phyloP scores from a whole-genome alignment of 1,140 invertebrate genomes.

The Gonioctena quinquepunctata region DNA sequence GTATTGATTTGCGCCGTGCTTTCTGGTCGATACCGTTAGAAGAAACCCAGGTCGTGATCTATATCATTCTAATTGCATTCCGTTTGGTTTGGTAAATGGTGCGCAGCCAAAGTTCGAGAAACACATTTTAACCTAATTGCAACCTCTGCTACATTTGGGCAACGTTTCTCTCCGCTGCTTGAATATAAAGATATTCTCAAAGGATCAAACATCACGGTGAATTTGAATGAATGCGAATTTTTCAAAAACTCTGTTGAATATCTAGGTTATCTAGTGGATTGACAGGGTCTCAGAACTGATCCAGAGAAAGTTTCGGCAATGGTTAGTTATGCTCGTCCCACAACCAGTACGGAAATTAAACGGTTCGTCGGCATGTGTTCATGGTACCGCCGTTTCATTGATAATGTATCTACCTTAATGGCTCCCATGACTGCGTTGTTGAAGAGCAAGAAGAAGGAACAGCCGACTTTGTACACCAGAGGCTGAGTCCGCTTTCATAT shows the following conservation, averaged over 20 bases:
- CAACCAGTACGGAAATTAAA: slow-evolving; percentile 41
- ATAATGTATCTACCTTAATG: slow-evolving; percentile 48
- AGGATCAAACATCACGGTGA: not conserved
- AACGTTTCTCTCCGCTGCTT: not conserved
- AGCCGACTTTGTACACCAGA: slow-evolving; percentile 16
- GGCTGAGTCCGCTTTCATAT: slow-evolving; percentile 18
- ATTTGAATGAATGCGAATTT: slow-evolving; percentile 27
- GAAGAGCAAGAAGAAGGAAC: slow-evolving; percentile 40
- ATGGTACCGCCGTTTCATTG: slow-evolving; percentile 58
- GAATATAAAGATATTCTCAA: not conserved
- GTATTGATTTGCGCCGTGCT: not conserved
- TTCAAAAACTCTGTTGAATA: slow-evolving; percentile 7
- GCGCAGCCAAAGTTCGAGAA: not conserved
- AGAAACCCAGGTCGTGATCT: not conserved
- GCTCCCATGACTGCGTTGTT: slow-evolving; percentile 51
- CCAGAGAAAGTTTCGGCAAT: slow-evolving; percentile 17
- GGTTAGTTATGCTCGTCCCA: slow-evolving; percentile 25
- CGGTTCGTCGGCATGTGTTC: slow-evolving; percentile 51
- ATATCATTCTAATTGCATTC: slow-evolving; percentile 45
- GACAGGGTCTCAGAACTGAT: slow-evolving; percentile 19
- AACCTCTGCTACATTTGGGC: slow-evolving; percentile 18
- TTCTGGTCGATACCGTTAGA: slow-evolving; percentile 17
- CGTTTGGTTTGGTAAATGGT: not conserved
- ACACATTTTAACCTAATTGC: slow-evolving; percentile 28
- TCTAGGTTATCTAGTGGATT: slow-evolving; percentile 19